A percentile compares a stretch with the other conserved stretches of the same genome.
These are phyloP conservation scores for Dicrurus megarhynchus DNA, from an alignment of 2,113 vertebrate species.

Conservation along the genomic window DNA sequence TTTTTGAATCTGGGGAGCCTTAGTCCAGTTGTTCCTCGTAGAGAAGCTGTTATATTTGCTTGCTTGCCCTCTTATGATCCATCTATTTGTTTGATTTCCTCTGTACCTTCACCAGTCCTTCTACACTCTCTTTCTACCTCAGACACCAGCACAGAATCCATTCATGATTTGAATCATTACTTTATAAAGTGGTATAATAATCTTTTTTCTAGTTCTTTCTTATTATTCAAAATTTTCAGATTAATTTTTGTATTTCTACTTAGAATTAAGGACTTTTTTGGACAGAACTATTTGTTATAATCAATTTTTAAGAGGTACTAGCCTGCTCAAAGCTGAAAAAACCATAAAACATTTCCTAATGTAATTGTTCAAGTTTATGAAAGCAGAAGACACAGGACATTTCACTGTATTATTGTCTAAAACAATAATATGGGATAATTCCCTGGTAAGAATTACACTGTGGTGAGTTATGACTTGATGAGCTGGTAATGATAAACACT, in stretches of 20 bases:
- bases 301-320: not conserved
- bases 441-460: not conserved
- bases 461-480: not conserved
- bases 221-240: not conserved
- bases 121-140: not conserved
- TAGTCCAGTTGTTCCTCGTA: not conserved
- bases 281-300: not conserved
- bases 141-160: not conserved
- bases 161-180: not conserved
- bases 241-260: not conserved
- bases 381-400: not conserved
- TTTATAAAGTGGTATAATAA: not conserved
- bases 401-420: not conserved
- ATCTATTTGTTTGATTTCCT: not conserved
- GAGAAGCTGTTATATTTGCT: not conserved
- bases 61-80: not conserved
- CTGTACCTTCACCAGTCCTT: not conserved
- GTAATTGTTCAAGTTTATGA: not conserved
- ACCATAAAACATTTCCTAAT: not conserved
- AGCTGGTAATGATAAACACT: not conserved
- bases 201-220: not conserved
- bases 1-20: not conserved
- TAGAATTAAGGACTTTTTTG: not conserved
- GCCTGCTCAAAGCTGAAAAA: not conserved
- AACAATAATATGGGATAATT: not conserved